A percentile compares a stretch with the other conserved stretches of the same genome.
These are phyloP conservation scores for Reticulitermes speratus DNA, from an alignment of 1,140 invertebrate genomes.

Conservation along the genomic window DNA sequence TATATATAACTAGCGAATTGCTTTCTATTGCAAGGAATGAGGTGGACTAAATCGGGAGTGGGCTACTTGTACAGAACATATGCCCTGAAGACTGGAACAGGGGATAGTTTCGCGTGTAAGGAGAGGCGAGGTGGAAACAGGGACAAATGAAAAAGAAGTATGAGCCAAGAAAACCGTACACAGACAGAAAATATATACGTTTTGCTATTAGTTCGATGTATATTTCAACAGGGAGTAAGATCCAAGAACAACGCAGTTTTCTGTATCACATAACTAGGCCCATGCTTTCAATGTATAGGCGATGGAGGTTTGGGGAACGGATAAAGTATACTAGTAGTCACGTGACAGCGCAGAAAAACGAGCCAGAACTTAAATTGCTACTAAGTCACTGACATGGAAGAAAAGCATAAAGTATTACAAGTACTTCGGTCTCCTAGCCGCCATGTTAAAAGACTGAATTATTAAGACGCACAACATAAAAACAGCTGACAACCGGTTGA, in stretches of 20 bases:
- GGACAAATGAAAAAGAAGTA: not conserved
- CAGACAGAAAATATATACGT: not conserved
- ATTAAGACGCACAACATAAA: not conserved
- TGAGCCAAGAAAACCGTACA: not conserved
- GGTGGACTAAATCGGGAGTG: not conserved
- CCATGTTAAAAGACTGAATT: not conserved
- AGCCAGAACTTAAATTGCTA: not conserved
- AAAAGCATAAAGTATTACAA: not conserved
- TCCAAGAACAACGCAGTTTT: not conserved
- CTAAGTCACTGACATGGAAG: not conserved
- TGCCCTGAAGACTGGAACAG: not conserved
- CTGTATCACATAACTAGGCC: not conserved
- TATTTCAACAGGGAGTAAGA: not conserved
- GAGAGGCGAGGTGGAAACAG: not conserved
- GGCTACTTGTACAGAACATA: too few species aligned
- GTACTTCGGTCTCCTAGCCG: not conserved
- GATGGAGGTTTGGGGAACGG: not conserved
- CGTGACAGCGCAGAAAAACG: not conserved
- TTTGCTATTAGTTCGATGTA: not conserved
- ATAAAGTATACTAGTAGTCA: not conserved
- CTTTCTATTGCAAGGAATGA: not conserved
- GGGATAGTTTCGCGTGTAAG: not conserved
- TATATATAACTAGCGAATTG: not conserved
- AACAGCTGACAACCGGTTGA: not conserved
- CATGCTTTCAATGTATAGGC: not conserved